These are phyloP conservation scores for Drosophila meridiana DNA, from an alignment of 2,888 invertebrate species.

Conservation along the genomic window DNA sequence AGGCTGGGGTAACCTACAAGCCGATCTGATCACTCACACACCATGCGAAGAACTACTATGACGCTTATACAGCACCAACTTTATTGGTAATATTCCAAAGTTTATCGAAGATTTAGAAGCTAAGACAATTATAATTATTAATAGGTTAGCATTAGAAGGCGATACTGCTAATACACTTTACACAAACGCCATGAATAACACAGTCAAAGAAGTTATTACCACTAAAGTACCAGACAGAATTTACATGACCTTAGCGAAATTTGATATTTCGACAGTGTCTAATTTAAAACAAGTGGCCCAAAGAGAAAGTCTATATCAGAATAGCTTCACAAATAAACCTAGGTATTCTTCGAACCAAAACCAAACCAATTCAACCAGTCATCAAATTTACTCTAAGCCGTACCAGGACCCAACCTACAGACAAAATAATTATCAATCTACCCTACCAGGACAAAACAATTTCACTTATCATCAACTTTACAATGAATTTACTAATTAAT, in stretches of 20 bases:
- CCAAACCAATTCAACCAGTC: too few relatives aligned
- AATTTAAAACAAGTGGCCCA: not conserved
- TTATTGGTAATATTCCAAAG: too few relatives aligned
- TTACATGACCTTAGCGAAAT: not conserved
- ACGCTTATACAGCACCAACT: too few relatives aligned
- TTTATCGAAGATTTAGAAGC: not conserved
- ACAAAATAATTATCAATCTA: too few relatives aligned
- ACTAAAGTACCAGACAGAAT: not conserved
- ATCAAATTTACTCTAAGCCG: not conserved
- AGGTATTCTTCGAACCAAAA: not conserved
- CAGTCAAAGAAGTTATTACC: not conserved
- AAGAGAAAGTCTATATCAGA: not conserved
- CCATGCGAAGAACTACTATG: too few relatives aligned
- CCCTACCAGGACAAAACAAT: too few relatives aligned
- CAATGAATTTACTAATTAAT: too few relatives aligned
- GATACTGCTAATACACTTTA: too few relatives aligned
- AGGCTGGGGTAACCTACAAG: too few relatives aligned
- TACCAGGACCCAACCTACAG: not conserved
- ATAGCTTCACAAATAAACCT: not conserved
- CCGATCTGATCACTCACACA: too few relatives aligned
- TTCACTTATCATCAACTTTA: too few relatives aligned
- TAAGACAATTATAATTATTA: not conserved
- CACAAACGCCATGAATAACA: too few relatives aligned
- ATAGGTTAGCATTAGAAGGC: not conserved
- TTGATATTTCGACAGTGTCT: not conserved